A percentile compares a stretch with the other conserved stretches of the same genome.
Evolutionary conservation across 2,113 vertebrate genomes (phyloP).

Genomic region (Smithornis capensis): DNA sequence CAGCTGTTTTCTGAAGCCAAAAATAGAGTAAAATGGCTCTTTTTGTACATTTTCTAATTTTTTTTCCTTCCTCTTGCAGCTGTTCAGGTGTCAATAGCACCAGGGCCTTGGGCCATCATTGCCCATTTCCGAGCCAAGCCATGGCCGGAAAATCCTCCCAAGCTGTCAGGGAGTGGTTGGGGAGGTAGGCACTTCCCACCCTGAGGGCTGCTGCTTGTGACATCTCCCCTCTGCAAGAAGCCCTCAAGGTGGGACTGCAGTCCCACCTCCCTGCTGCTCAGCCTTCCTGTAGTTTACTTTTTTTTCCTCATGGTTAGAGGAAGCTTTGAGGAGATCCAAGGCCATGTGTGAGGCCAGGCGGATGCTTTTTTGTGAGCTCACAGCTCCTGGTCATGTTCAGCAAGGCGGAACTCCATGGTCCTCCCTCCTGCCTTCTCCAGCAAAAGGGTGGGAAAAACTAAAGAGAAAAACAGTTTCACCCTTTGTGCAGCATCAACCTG

Average conservation of each 20-base stretch:
- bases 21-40: neutral
- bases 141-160: neutral
- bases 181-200: neutral
- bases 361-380: neutral
- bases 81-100: conserved; percentile 28
- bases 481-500: neutral
- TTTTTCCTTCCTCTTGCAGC: neutral
- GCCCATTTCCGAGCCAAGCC: neutral
- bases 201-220: neutral
- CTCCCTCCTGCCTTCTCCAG: neutral
- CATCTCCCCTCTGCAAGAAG: neutral
- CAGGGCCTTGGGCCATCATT: neutral
- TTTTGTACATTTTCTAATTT: neutral
- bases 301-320: neutral
- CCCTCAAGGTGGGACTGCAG: fast-evolving
- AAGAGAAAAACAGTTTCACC: neutral
- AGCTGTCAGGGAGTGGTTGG: fast-evolving
- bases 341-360: neutral
- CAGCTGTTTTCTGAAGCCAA: neutral
- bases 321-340: neutral
- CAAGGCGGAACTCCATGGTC: neutral
- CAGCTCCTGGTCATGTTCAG: neutral
- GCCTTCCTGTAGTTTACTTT: neutral
- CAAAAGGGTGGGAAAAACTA: neutral
- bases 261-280: neutral